phyloP scores from a whole-genome alignment of 2,113 vertebrate genomes.

The Mastomys natalensis region DNA sequence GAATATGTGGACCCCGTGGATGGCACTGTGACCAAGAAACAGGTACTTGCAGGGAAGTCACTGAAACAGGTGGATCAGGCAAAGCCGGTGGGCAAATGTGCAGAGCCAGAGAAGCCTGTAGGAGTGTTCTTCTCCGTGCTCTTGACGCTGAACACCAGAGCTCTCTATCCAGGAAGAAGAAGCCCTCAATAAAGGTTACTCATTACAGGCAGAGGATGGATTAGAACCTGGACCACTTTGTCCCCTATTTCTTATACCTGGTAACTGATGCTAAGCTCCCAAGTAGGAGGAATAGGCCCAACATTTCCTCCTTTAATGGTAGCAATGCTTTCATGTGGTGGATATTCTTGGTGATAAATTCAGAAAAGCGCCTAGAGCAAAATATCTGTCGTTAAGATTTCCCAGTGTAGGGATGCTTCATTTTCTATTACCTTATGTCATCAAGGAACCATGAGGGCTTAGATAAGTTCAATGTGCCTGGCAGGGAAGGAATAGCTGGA shows the following conservation, averaged over 20 bases:
- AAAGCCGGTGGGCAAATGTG: background rate
- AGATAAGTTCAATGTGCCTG: background rate
- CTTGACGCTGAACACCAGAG: background rate
- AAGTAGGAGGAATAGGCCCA: background rate
- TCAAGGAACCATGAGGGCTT: background rate
- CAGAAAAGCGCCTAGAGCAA: background rate
- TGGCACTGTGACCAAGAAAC: conserved; percentile 96
- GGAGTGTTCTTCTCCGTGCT: background rate
- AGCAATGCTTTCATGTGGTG: background rate
- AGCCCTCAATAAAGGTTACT: background rate
- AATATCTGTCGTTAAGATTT: background rate
- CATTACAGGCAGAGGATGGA: background rate
- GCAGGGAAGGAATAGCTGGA: conserved; percentile 1
- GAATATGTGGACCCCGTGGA: conserved; percentile 99
- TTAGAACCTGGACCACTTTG: background rate
- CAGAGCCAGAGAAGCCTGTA: background rate
- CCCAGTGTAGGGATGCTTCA: background rate
- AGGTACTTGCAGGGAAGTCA: conserved; percentile 88
- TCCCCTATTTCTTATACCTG: background rate
- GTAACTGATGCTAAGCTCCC: background rate
- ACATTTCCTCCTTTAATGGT: conserved; percentile 1
- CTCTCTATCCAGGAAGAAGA: background rate
- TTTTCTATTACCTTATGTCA: background rate
- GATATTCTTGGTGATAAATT: background rate
- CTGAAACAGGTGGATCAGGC: background rate